Conservation (phyloP, 1,140 invertebrate species). For the Pseudobourletiella spinata region DNA sequence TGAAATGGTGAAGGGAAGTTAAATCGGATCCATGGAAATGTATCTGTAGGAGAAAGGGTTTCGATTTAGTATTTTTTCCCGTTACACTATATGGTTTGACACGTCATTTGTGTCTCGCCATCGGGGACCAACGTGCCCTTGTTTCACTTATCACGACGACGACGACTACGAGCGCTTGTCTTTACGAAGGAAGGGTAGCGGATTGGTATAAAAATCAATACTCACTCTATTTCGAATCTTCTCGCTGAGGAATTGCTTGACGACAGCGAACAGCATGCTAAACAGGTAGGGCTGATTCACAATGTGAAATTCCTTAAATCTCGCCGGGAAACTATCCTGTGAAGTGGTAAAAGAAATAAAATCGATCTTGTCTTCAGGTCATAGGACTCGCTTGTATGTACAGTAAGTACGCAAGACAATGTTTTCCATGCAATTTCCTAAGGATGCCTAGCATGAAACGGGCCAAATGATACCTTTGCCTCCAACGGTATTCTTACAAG, state of each 20-base stretch:
- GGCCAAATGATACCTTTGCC: too few species aligned
- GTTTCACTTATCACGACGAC: background rate
- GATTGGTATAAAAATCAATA: background rate
- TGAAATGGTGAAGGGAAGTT: conserved; percentile 14
- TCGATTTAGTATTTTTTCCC: background rate
- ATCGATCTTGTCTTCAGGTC: too few species aligned
- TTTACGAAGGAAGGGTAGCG: background rate
- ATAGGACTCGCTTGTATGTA: background rate
- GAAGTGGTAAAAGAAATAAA: background rate
- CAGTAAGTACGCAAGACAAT: too few species aligned
- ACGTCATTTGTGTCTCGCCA: background rate
- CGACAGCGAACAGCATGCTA: conserved; percentile 62
- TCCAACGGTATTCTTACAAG: too few species aligned
- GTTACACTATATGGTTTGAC: background rate
- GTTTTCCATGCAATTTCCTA: too few species aligned
- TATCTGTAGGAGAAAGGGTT: conserved; percentile 16
- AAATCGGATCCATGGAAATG: conserved; percentile 26
- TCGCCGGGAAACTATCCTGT: conserved; percentile 43
- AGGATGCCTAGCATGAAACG: too few species aligned
- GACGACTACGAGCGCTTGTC: background rate
- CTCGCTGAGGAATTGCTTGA: conserved; percentile 62
- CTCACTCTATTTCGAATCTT: conserved; percentile 39
- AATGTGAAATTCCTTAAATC: conserved; percentile 62
- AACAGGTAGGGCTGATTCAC: conserved; percentile 69
- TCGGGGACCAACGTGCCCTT: background rate